Conservation (phyloP, 2,888 invertebrate genomes). For the Brenthis hecate region DNA sequence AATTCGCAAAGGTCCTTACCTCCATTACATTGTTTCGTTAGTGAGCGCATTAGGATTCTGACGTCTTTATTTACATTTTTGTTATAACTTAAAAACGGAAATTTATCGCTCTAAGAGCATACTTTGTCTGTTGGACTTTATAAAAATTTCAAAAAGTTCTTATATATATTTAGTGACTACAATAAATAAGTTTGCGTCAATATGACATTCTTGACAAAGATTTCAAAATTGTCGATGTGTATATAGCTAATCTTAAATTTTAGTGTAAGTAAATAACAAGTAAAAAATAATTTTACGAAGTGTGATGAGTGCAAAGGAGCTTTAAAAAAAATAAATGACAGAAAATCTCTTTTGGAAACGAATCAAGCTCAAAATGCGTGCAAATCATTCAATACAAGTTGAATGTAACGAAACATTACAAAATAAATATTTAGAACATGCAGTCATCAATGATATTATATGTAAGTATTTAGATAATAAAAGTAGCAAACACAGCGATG, state of each 20-base stretch:
- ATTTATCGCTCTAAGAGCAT: constrained; percentile 48
- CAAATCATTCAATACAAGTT: constrained; percentile 4
- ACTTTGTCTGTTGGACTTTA: constrained; percentile 35
- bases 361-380: background rate
- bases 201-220: constrained; percentile 15
- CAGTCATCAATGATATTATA: constrained; percentile 12
- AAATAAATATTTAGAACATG: background rate
- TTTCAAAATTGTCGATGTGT: constrained; percentile 10
- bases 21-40: constrained; percentile 52
- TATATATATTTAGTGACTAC: constrained; percentile 4
- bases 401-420: background rate
- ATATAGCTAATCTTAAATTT: background rate
- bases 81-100: constrained; percentile 50
- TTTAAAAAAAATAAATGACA: no score
- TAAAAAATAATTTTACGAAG: background rate
- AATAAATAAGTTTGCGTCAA: constrained; percentile 15
- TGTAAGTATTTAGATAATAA: constrained; percentile 7
- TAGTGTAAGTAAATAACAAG: constrained; percentile 2
- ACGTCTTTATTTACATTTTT: constrained; percentile 55
- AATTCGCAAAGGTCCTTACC: constrained; percentile 45
- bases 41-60: constrained; percentile 48
- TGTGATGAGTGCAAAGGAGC: no score
- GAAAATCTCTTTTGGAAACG: no score
- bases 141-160: constrained; percentile 21
- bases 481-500: constrained; percentile 6